These are phyloP conservation scores for Trialeurodes vaporariorum DNA, from an alignment of 1,140 invertebrate species.

Conservation along the genomic window DNA sequence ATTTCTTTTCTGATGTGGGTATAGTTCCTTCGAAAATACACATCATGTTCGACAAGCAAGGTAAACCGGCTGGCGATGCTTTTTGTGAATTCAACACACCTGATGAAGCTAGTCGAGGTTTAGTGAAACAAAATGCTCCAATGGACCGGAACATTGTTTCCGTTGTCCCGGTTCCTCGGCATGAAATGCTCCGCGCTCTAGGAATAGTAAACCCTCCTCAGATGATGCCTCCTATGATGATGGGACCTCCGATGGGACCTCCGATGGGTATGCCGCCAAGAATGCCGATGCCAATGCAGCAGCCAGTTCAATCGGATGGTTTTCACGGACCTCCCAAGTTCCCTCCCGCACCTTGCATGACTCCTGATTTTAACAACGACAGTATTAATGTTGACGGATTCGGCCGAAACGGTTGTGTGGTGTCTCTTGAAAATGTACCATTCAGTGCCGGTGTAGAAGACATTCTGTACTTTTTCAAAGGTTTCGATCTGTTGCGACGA, in stretches of 20 bases:
- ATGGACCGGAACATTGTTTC: conserved; percentile 51
- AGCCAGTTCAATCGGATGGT: not conserved
- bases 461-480: conserved; percentile 72
- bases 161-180: conserved; percentile 50
- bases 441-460: conserved; percentile 75
- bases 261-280: not conserved
- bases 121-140: conserved; percentile 50
- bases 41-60: conserved; percentile 53
- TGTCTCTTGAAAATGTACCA: conserved; percentile 73
- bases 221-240: not conserved
- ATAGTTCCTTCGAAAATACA: conserved; percentile 64
- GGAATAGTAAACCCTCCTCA: not conserved
- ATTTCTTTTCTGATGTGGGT: conserved; percentile 65
- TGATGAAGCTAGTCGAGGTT: conserved; percentile 54
- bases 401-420: conserved; percentile 64
- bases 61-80: conserved; percentile 63
- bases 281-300: not conserved
- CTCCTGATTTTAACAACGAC: conserved; percentile 22
- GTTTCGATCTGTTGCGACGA: conserved; percentile 56
- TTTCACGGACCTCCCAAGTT: conserved; percentile 26
- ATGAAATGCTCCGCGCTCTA: conserved; percentile 42
- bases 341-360: not conserved
- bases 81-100: conserved; percentile 67
- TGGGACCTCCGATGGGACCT: not conserved
- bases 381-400: conserved; percentile 44